phyloP scores from a whole-genome alignment of 2,797 vertebrate genomes.

The Galagoides demidoff region DNA sequence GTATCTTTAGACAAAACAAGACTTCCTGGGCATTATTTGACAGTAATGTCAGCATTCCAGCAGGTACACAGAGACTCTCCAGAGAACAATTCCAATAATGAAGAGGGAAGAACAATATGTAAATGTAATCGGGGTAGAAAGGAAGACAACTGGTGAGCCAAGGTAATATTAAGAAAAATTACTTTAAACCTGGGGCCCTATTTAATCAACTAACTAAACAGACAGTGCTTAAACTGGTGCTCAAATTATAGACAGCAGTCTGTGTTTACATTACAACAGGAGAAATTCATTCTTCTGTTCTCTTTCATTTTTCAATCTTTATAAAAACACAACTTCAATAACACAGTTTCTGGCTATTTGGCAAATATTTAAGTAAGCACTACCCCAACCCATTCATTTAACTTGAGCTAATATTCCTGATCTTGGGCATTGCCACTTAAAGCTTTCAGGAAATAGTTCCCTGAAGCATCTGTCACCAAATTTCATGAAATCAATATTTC shows the following conservation, averaged over 20 bases:
- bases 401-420: constrained; percentile 57
- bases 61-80: background rate
- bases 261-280: background rate
- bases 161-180: constrained; percentile 18
- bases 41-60: background rate
- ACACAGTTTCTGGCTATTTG: constrained; percentile 36
- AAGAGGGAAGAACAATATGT: background rate
- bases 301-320: constrained; percentile 9
- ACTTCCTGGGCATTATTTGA: constrained; percentile 59
- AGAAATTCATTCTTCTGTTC: background rate
- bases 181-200: background rate
- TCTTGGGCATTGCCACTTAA: constrained; percentile 58
- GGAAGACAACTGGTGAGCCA: background rate
- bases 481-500: constrained; percentile 72
- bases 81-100: constrained; percentile 36
- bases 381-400: constrained; percentile 45
- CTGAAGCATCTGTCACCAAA: constrained; percentile 58
- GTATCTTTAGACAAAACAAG: constrained; percentile 59
- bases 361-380: constrained; percentile 60
- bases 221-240: background rate
- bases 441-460: constrained; percentile 71
- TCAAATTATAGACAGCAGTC: background rate
- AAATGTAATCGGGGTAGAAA: background rate
- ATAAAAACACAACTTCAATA: constrained; percentile 11
- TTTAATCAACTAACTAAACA: constrained; percentile 15